Conservation (phyloP, 2,888 invertebrate species). For the Glyphotaelius pellucidus region DNA sequence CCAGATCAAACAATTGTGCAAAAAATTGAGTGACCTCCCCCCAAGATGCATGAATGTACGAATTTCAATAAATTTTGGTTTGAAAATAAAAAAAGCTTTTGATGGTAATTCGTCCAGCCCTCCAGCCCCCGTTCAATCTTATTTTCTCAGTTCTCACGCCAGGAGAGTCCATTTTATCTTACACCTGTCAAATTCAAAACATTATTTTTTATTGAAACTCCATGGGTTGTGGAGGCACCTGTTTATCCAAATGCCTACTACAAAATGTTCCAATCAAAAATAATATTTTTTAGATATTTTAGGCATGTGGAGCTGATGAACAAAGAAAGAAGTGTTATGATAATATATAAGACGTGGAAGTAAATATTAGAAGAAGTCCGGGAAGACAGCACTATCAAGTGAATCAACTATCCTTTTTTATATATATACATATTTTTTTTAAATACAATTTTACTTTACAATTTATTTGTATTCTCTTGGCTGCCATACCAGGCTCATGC, state of each 20-base stretch:
- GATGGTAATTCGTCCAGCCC: not conserved
- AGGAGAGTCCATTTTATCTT: not conserved
- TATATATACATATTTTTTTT: too few relatives aligned
- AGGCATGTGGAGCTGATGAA: too few relatives aligned
- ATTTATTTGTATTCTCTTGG: too few relatives aligned
- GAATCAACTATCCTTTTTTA: too few relatives aligned
- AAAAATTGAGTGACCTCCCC: not conserved
- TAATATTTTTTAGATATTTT: not conserved
- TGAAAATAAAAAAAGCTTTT: not conserved
- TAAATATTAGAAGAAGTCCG: too few relatives aligned
- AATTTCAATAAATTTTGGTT: not conserved
- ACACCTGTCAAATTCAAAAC: slow-evolving; percentile 22
- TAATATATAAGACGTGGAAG: too few relatives aligned
- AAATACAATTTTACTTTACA: too few relatives aligned
- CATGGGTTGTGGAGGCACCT: not conserved
- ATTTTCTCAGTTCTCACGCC: not conserved
- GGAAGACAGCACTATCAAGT: too few relatives aligned
- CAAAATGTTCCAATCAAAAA: not conserved
- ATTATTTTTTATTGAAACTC: not conserved
- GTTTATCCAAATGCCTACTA: not conserved
- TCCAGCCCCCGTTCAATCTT: not conserved
- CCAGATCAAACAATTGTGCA: not conserved
- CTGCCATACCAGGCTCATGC: too few relatives aligned
- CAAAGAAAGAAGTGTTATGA: too few relatives aligned
- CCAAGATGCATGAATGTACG: not conserved